Conservation (phyloP, 2,113 vertebrate genomes). For the Istiophorus platypterus region DNA sequence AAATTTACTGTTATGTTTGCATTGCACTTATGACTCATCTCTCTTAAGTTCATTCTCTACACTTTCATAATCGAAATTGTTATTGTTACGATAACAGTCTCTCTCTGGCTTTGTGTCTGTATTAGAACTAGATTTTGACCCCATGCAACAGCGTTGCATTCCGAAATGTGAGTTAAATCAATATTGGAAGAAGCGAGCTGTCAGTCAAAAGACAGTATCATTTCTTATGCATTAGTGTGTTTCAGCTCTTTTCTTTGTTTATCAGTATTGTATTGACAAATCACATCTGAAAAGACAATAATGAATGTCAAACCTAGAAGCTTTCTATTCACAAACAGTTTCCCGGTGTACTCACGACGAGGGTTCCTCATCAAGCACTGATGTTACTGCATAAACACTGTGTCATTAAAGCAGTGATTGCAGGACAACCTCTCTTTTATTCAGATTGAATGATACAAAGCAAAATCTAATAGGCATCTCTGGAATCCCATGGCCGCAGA, state of each 20-base stretch:
- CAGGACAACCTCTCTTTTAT: conserved; percentile 39
- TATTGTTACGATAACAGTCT: conserved; percentile 29
- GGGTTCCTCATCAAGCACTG: neutral
- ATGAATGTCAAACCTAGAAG: conserved; percentile 67
- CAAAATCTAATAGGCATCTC: conserved; percentile 61
- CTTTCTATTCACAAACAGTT: conserved; percentile 37
- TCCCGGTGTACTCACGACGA: neutral
- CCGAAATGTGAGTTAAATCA: conserved; percentile 60
- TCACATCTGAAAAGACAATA: conserved; percentile 64
- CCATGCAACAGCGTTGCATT: conserved; percentile 23
- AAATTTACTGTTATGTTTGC: conserved; percentile 13
- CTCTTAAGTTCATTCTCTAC: neutral
- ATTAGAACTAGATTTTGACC: conserved; percentile 48
- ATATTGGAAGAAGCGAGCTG: conserved; percentile 66
- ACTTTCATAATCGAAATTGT: conserved; percentile 8
- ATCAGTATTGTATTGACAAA: conserved; percentile 76
- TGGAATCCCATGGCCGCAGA: conserved; percentile 60
- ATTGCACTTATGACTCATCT: conserved; percentile 23
- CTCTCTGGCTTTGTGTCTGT: conserved; percentile 39
- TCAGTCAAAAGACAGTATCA: conserved; percentile 73
- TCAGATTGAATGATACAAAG: conserved; percentile 55
- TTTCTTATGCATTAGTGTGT: conserved; percentile 65
- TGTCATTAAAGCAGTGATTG: conserved; percentile 27
- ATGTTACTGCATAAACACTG: neutral
- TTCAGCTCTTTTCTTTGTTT: conserved; percentile 66